A percentile compares a stretch with the other conserved stretches of the same genome.
Conservation (phyloP, 1,140 invertebrate genomes). For the Drosophila oshimai region DNA sequence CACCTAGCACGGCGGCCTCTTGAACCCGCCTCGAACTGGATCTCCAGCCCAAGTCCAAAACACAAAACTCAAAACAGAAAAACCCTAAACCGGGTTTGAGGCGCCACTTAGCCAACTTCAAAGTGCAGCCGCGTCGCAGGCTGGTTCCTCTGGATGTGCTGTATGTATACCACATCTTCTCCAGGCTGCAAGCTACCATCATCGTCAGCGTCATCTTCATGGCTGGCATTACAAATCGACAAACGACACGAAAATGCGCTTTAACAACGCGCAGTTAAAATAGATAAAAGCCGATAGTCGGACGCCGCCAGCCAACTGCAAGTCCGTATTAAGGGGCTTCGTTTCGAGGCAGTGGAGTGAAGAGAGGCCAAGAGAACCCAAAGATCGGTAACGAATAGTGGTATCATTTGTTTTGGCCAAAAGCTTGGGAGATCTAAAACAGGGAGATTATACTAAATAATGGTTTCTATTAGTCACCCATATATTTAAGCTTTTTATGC, state of each 20-base stretch:
- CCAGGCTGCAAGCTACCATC: constrained; percentile 44
- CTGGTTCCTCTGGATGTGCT: constrained; percentile 30
- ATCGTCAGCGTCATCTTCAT: constrained; percentile 42
- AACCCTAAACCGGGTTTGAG: constrained; percentile 23
- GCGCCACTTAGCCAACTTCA: constrained; percentile 77
- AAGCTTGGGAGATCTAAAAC: constrained; percentile 18
- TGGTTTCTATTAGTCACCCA: constrained; percentile 31
- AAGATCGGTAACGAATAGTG: background rate
- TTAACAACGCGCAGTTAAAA: constrained; percentile 81
- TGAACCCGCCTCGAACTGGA: constrained; percentile 49
- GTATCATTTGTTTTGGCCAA: constrained; percentile 34
- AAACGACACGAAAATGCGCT: constrained; percentile 83
- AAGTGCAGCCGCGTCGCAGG: constrained; percentile 48
- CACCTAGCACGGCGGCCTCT: constrained; percentile 68
- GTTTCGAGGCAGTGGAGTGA: background rate
- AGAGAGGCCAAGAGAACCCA: background rate
- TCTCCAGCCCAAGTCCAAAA: background rate
- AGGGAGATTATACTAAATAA: constrained; percentile 17
- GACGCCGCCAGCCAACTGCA: constrained; percentile 53
- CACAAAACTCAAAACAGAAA: background rate
- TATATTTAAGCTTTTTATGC: background rate
- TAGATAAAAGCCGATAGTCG: constrained; percentile 80
- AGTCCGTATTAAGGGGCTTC: background rate
- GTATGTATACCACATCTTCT: too few relatives aligned
- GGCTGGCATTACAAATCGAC: constrained; percentile 79